Percentiles rank a stretch among this genome's conserved stretches.
Evolutionary conservation across 1,140 invertebrate genomes (phyloP).

Genomic region (Coenobita brevimanus): DNA sequence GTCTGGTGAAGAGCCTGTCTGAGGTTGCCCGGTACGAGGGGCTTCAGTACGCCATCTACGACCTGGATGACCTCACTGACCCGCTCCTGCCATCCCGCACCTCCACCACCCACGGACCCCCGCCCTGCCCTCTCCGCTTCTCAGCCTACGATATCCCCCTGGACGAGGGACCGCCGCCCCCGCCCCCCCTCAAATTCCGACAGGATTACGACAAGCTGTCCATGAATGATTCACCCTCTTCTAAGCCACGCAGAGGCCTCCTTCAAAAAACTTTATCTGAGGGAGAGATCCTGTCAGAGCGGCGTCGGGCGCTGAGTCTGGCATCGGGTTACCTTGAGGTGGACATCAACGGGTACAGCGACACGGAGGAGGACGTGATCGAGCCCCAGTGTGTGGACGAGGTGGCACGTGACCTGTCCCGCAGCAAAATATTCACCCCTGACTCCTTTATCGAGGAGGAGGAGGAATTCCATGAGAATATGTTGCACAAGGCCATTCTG

Average conservation of each 20-base stretch:
- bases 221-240: slow-evolving; percentile 37
- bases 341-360: slow-evolving; percentile 64
- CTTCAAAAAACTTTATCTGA: slow-evolving; percentile 85
- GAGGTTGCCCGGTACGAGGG: slow-evolving; percentile 78
- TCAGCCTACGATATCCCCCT: slow-evolving; percentile 53
- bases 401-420: slow-evolving; percentile 62
- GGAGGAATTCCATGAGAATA: slow-evolving; percentile 73
- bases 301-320: slow-evolving; percentile 71
- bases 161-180: slow-evolving; percentile 50
- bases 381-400: slow-evolving; percentile 69
- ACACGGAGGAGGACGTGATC: slow-evolving; percentile 67
- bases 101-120: slow-evolving; percentile 42
- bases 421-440: slow-evolving; percentile 68
- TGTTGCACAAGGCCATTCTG: slow-evolving; percentile 86
- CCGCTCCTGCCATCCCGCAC: slow-evolving; percentile 41
- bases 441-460: slow-evolving; percentile 71
- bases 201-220: slow-evolving; percentile 59
- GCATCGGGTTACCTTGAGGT: slow-evolving; percentile 71
- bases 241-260: slow-evolving; percentile 41
- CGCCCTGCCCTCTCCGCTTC: slow-evolving; percentile 43
- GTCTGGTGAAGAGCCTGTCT: slow-evolving; percentile 87
- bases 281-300: slow-evolving; percentile 84
- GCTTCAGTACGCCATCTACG: slow-evolving; percentile 66
- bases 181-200: slow-evolving; percentile 50
- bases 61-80: slow-evolving; percentile 61